Base-by-base conservation (phyloP, 2,797 vertebrate genomes). In the Epinephelus awoara region DNA sequence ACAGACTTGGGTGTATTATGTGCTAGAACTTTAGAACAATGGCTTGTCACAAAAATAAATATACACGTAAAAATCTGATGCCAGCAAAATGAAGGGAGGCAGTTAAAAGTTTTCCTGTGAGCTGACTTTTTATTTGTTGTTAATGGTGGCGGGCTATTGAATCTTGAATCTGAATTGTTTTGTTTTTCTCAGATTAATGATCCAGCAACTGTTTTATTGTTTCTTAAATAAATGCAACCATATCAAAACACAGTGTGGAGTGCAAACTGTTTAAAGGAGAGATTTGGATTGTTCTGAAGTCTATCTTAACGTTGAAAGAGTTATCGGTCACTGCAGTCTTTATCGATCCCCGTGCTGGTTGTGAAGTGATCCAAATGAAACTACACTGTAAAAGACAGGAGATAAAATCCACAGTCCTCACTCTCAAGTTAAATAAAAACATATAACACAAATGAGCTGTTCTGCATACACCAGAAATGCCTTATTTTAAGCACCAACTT, bases 161-260 rank as follows among this genome's bases (percentile, higher is more conserved):
- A 11, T 42, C 40, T 42, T 42, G 2, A 42, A 12, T 42, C 40
- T 42, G 40, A 42, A 42, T 10, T 42, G 29, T 52, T 59, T 84
- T 75, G 14, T 70, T 62, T 54, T 67, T 55, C 50, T 21, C 15
- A 72, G 42, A 27, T 44, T 38, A 47, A 50, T 42, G 54, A 40
- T 57, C 23, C 23, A 50, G 29, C 40, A 52, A 56, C 3, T 1
- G 5, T 69, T 57, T 61, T 17, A 21, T 15, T 63, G 54, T 67
- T 62, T 57, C 17, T 44, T 72, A 73, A 77, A 80, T 74, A 85
- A 83, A 88, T 42, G 29, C 52, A 54, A 61, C 17, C 5, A 13
- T 65, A 38, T 70, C 25, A 44, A 64, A 61, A 57, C 21, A 54
- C 15, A 13, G 23, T 46, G 63, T 65, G 44, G 6, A 42, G 29